Base-by-base conservation (phyloP, 2,888 invertebrate genomes). In the Mellilla xanthometata region DNA sequence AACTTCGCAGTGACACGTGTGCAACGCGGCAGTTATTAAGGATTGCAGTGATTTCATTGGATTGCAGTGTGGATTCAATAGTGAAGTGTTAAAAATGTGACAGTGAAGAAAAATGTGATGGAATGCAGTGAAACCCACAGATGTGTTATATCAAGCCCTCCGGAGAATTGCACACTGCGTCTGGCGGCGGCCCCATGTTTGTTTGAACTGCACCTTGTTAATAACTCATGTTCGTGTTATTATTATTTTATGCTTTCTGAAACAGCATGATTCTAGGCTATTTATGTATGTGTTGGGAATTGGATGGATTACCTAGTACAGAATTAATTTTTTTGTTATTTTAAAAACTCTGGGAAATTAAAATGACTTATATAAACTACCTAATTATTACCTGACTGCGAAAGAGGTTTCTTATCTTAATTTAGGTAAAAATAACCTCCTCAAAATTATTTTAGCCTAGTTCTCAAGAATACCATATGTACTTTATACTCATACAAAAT, bases 21-120 rank as follows among this genome's bases (percentile, higher is more conserved):
- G 41, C 9, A 38, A 51, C 28, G 39, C 49, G 26, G 29, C 46
- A 42, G 45, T 52, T 53, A 65, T 68, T 56, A 84, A 75, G 88
- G 88, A 89, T 89, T 88, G 88, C 88, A 89, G 88, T 89, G 88
- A 71, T 71, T 71, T 56, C 68, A 62, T 77, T 78, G 88, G 88
- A 89, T 89, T 88, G 88, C 88, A 89, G 89, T 89, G 88, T 78
- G 81, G 81, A 75, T 68, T 72, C 39, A 38, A 49, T 52, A 76
- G 80, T 81, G 87, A 64, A 80, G 84, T 86, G 86, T 72, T 69
- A 58, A 71, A 72, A 66, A 68, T 75, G 83, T 85, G 81, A 70
- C 69, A 80, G 84, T 84, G 84, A 61, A 12, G 56, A 50, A 68
- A 60, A 56, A 56, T 61, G 67, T 69, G 67, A 66, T 63, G 68